Evolutionary conservation across 2,797 vertebrate genomes (phyloP), one percentile per base, ranked within the genome.

Genomic region (Cheirogaleus major): DNA sequence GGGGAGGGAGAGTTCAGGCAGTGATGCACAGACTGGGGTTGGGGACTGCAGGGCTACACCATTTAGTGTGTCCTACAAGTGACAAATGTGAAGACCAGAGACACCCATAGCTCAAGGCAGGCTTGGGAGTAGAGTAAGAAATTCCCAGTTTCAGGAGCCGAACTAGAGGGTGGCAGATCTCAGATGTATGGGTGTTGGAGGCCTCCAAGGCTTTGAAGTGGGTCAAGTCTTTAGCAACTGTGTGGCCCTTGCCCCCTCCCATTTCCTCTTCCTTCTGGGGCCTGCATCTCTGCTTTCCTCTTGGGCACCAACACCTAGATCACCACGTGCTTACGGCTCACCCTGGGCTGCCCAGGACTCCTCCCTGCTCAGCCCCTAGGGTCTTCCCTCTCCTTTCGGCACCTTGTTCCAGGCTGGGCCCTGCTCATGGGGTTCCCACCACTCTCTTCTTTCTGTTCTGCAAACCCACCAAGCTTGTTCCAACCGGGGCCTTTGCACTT

Each of bases 181-280:
- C 6, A 10, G 73, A 23, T 5, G 35, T 4, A 11, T 81, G 38
- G 61, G 23, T 1, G 4, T 59, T 18, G 7, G 63, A 32, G 63
- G 1, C 18, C 9, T 50, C 27, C 15, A 70, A 15, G 35, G 27
- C 22, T 70, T 45, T 7, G 52, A 83, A 70, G 18, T 23, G n/a
- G 14, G 23, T 15, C 5, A 4, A 43, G 27, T 32, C 22, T 18
- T 38, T 5, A 86, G 25, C 41, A 4, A 2, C 38, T 14, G 4
- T 12, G 22, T 38, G 15, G 23, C 22, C 25, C 27, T 7, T 4
- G 45, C 38, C 59, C 6, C 2, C 2, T 13, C 0, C 13, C 17
- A 0, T 8, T 20, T 32, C 52, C 10, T 15, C 14, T 6, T 80
- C 20, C 8, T 20, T 61, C 35, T 32, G 48, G 7, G 12, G 32